Percentiles rank a stretch among this genome's conserved stretches.
Conservation (phyloP, 1,140 invertebrate species). For the Varroa destructor region DNA sequence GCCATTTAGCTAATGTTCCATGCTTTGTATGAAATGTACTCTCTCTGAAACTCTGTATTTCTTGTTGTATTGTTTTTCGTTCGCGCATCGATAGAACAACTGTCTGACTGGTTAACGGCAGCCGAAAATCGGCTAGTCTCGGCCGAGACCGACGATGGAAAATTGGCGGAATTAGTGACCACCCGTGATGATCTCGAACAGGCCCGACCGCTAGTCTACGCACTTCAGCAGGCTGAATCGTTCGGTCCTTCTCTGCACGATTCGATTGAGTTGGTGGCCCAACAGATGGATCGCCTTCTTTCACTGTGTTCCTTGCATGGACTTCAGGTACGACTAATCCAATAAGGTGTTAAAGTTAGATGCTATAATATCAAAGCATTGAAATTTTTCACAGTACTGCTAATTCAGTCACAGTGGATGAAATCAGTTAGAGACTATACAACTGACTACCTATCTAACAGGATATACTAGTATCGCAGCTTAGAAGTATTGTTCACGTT, state of each 20-base stretch:
- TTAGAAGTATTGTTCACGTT: too few relatives aligned
- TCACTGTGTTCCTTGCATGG: slow-evolving; percentile 11
- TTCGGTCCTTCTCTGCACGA: slow-evolving; percentile 19
- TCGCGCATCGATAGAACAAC: background rate
- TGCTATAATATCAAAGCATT: too few relatives aligned
- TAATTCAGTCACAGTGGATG: too few relatives aligned
- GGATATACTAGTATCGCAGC: too few relatives aligned
- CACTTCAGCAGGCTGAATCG: slow-evolving; percentile 19
- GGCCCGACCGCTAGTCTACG: slow-evolving; percentile 8
- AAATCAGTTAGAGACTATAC: too few relatives aligned
- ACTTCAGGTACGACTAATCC: background rate
- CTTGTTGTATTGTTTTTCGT: too few relatives aligned
- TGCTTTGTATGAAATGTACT: too few relatives aligned
- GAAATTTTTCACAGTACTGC: too few relatives aligned
- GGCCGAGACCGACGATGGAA: slow-evolving; percentile 14
- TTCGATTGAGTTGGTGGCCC: slow-evolving; percentile 22
- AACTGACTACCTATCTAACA: too few relatives aligned
- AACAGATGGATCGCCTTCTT: slow-evolving; percentile 22
- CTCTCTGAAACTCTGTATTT: too few relatives aligned
- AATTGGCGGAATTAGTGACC: slow-evolving; percentile 14
- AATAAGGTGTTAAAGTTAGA: too few relatives aligned
- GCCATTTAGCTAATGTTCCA: too few relatives aligned
- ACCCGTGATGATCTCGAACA: slow-evolving; percentile 12
- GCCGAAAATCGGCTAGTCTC: slow-evolving; percentile 3
- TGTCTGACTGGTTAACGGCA: slow-evolving; percentile 11